Evolutionary conservation across 2,113 vertebrate species (phyloP), one percentile per base, ranked within the genome.

Genomic region (Oxyruncus cristatus): DNA sequence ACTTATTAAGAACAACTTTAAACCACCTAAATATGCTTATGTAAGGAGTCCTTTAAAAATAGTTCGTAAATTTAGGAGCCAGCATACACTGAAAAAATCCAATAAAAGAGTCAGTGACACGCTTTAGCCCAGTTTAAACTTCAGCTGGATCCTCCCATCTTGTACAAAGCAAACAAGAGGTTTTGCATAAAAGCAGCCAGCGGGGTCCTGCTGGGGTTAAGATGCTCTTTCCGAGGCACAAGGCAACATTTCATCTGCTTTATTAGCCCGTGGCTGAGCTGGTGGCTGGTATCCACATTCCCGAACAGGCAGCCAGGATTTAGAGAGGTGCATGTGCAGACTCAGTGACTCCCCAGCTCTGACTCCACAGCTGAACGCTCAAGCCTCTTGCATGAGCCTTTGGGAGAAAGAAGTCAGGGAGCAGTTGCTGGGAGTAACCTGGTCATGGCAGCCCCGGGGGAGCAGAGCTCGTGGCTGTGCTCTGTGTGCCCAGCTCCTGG

Each of bases 1-100:
- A 95, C 71, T 96, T 97, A 89, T 62, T 96, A 96, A 70, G 63
- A 70, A 52, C 44, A 88, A 95, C 95, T 91, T 84, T 56, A 72
- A 91, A 78, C 61, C 0, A 3, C 67, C 65, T 66, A 92, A 94
- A 92, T 78, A 49, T 17, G 33, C 72, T 96, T 86, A 41, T 86
- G 59, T 55, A 86, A 95, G 81, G 72, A 93, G 85, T 74, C 85
- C 41, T 92, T 93, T 93, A 81, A 96, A 95, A 96, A 50, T 35
- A 86, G 65, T 84, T 84, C 2, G 0, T 67, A 88, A 90, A 88
- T 83, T 93, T 93, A 75, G 47, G 44, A 86, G 95, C 95, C 95
- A 92, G 68, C 27, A 24, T 21, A 33, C 13, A 10, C 68, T 63
- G 79, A 76, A 83, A 93, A 96, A 96, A 84, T 71, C 84, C 52